Evolutionary conservation across 2,113 vertebrate genomes (phyloP).

Genomic region (Ctenodactylus gundi): DNA sequence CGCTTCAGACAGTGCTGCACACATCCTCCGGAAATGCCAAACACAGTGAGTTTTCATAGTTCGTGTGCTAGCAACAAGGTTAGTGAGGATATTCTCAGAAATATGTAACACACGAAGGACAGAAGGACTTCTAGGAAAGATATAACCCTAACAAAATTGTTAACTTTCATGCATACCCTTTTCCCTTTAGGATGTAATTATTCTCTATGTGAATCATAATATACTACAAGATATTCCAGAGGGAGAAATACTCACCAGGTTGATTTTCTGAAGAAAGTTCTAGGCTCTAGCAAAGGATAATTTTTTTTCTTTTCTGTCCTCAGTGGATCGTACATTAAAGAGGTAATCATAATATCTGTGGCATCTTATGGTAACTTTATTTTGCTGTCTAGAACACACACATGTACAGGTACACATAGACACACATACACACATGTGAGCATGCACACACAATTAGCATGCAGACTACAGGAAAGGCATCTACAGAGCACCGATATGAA

Average conservation of each 20-base stretch:
- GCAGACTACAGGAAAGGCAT: background rate
- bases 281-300: background rate
- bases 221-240: background rate
- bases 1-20: background rate
- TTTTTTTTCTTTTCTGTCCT: background rate
- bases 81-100: constrained; percentile 38
- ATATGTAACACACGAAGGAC: background rate
- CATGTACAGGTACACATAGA: no score
- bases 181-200: background rate
- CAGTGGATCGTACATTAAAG: background rate
- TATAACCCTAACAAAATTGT: background rate
- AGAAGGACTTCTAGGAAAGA: constrained; percentile 17
- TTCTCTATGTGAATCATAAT: background rate
- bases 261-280: background rate
- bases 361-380: background rate
- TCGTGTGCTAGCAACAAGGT: background rate
- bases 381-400: no score
- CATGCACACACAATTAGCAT: background rate
- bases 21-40: background rate
- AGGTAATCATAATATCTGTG: background rate
- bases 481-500: background rate
- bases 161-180: background rate
- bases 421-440: background rate
- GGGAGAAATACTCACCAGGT: background rate
- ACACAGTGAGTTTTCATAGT: background rate